phyloP scores from a whole-genome alignment of 2,797 vertebrate genomes.

The Sebastiscus albofasciatus region DNA sequence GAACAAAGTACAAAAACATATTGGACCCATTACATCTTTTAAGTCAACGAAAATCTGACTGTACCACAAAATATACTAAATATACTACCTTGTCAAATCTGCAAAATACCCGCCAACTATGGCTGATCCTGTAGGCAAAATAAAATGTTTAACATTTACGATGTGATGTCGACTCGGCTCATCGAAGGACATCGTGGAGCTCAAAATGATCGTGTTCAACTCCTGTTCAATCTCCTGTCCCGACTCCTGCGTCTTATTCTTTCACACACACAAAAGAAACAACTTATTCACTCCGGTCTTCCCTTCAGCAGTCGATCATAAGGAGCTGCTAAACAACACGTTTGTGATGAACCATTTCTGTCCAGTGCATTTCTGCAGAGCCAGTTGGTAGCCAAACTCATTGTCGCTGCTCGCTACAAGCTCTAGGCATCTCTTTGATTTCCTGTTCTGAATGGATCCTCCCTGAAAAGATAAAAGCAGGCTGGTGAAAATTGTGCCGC shows the following conservation, averaged over 20 bases:
- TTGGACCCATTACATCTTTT: conserved; percentile 65
- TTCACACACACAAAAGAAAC: conserved; percentile 28
- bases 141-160: conserved; percentile 84
- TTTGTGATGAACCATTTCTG: conserved; percentile 97
- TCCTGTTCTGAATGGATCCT: conserved; percentile 97
- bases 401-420: conserved; percentile 90
- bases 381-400: conserved; percentile 94
- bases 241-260: conserved; percentile 10
- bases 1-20: conserved; percentile 62
- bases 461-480: conserved; percentile 84
- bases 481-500: conserved; percentile 48
- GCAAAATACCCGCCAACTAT: conserved; percentile 75
- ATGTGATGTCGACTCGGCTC: conserved; percentile 69
- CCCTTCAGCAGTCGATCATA: conserved; percentile 74
- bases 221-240: background rate
- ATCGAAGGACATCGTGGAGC: conserved; percentile 67
- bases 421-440: conserved; percentile 97
- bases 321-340: conserved; percentile 85
- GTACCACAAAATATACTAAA: conserved; percentile 77
- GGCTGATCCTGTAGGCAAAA: conserved; percentile 71
- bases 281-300: conserved; percentile 32
- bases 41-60: conserved; percentile 76
- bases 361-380: conserved; percentile 94
- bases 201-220: conserved; percentile 46
- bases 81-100: conserved; percentile 73